Percentiles rank a stretch among this genome's conserved stretches.
Conservation (phyloP, 2,888 invertebrate species). For the Drosophila putrida region DNA sequence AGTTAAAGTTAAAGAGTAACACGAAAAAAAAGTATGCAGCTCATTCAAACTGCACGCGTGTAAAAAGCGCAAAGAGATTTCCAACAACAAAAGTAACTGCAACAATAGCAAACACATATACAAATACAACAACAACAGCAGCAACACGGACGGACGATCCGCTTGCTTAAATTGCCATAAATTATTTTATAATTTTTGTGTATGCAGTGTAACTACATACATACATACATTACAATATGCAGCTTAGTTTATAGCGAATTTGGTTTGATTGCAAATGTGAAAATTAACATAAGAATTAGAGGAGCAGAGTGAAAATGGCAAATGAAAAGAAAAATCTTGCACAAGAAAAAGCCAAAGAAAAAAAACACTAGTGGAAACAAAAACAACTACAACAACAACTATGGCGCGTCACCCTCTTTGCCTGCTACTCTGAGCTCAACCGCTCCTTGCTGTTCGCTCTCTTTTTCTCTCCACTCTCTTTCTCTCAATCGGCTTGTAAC, state of each 20-base stretch:
- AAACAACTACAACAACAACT: slow-evolving; percentile 43
- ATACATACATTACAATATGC: slow-evolving; percentile 13
- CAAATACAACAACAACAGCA: slow-evolving; percentile 38
- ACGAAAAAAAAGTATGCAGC: slow-evolving; percentile 58
- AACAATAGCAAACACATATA: slow-evolving; percentile 22
- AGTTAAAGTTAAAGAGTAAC: slow-evolving; percentile 58
- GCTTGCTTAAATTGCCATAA: slow-evolving; percentile 74
- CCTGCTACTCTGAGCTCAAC: slow-evolving; percentile 34
- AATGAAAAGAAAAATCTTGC: slow-evolving; percentile 53
- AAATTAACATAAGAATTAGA: slow-evolving; percentile 72
- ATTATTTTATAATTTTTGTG: slow-evolving; percentile 73
- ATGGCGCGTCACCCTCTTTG: slow-evolving; percentile 33
- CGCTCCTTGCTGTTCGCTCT: slow-evolving; percentile 45
- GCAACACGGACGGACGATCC: slow-evolving; percentile 42
- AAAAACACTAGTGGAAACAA: slow-evolving; percentile 58
- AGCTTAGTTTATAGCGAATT: slow-evolving; percentile 28
- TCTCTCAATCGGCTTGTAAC: slow-evolving; percentile 27
- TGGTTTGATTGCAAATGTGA: slow-evolving; percentile 55
- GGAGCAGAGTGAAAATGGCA: slow-evolving; percentile 36
- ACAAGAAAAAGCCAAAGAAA: slow-evolving; percentile 46
- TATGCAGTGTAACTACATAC: slow-evolving; percentile 49
- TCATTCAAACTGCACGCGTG: slow-evolving; percentile 78
- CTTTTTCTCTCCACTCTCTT: slow-evolving; percentile 30
- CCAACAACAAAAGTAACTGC: slow-evolving; percentile 35
- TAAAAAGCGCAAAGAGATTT: slow-evolving; percentile 50